Conservation (phyloP, 2,113 vertebrate species). For the Varanus salvator region DNA sequence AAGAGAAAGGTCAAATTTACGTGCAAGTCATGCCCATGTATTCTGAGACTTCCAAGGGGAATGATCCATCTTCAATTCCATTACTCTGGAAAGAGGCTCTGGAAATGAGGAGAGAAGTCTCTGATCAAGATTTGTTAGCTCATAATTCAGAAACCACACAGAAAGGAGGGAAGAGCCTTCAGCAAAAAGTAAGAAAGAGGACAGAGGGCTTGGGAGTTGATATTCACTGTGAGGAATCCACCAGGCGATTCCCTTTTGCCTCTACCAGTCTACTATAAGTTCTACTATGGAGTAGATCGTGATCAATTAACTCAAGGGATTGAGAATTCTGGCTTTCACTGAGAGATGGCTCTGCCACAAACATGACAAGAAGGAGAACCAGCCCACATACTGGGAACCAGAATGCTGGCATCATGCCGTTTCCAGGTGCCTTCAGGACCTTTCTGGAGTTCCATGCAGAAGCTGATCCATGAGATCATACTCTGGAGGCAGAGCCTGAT, state of each 20-base stretch:
- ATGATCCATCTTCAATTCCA: not conserved
- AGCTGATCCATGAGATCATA: not conserved
- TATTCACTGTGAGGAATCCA: not conserved
- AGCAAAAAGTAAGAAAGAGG: not conserved
- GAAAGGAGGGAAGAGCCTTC: too few species aligned
- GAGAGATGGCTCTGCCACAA: too few species aligned
- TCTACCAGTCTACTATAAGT: too few species aligned
- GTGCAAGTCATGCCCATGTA: too few species aligned
- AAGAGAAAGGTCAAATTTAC: too few species aligned
- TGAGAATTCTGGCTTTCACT: too few species aligned
- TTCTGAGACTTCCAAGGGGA: not conserved
- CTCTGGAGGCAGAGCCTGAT: not conserved
- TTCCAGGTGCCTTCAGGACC: not conserved
- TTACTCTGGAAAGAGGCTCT: not conserved
- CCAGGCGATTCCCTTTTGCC: too few species aligned
- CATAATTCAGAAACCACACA: not conserved
- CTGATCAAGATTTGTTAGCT: not conserved
- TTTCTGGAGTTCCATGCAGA: not conserved
- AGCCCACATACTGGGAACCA: too few species aligned
- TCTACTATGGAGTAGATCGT: too few species aligned
- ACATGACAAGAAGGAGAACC: too few species aligned
- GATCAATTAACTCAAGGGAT: too few species aligned
- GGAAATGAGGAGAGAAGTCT: not conserved
- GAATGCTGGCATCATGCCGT: not conserved
- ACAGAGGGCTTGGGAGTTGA: not conserved